Evolutionary conservation across 2,113 vertebrate species (phyloP).

Genomic region (Oryzias melastigma): DNA sequence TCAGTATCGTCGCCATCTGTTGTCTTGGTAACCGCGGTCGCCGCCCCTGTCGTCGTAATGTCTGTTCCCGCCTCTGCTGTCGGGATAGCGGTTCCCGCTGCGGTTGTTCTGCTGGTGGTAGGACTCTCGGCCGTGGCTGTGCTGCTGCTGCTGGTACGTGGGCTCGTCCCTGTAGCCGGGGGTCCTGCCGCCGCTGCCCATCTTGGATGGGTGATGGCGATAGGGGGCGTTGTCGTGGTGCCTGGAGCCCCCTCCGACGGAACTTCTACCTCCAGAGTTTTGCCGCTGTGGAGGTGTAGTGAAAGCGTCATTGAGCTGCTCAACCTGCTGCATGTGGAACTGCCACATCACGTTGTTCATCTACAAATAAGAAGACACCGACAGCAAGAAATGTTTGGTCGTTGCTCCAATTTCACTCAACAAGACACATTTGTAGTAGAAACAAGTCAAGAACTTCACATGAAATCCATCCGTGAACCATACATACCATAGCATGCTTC

Average conservation of each 20-base stretch:
- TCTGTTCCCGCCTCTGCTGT: constrained; percentile 67
- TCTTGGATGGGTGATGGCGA: constrained; percentile 61
- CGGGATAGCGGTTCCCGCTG: constrained; percentile 40
- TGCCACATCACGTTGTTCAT: constrained; percentile 78
- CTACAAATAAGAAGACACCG: constrained; percentile 54
- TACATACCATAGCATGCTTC: constrained; percentile 81
- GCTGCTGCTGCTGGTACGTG: constrained; percentile 71
- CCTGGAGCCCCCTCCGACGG: constrained; percentile 53
- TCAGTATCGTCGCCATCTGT: constrained; percentile 79
- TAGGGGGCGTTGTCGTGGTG: constrained; percentile 61
- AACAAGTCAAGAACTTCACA: neutral
- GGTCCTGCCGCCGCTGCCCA: constrained; percentile 66
- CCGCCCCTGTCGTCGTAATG: constrained; percentile 75
- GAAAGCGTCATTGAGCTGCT: constrained; percentile 58
- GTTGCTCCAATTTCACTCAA: no score
- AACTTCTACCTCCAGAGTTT: constrained; percentile 25
- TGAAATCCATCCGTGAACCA: no score
- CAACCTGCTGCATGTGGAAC: constrained; percentile 75
- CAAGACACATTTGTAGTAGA: neutral
- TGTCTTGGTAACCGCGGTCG: constrained; percentile 76
- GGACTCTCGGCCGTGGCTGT: constrained; percentile 67
- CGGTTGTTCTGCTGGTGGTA: constrained; percentile 70
- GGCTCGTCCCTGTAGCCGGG: constrained; percentile 56
- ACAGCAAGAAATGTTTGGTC: neutral
- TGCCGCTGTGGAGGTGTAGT: constrained; percentile 55